Base-by-base conservation (phyloP, 1,140 invertebrate genomes). In the Sinella curviseta region DNA sequence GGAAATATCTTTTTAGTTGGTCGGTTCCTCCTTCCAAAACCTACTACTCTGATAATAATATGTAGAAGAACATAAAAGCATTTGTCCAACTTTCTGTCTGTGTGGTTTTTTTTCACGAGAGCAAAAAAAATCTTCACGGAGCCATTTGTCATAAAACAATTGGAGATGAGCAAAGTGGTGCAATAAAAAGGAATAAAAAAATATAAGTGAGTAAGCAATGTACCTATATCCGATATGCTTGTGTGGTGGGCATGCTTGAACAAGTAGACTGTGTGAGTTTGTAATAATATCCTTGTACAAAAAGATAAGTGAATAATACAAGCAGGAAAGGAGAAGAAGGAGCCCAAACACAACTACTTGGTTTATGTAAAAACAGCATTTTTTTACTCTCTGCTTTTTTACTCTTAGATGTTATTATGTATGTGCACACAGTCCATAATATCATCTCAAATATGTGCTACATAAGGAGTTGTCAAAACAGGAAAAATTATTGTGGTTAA, bases 101-200 rank as follows among this genome's bases (percentile, higher is more conserved):
- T 65, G 8, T 48, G 8, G 20, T 65, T n/a, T 12, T 26, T n/a
- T 26, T 12, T n/a, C 57, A 65, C 16, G 24, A 17, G 57, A 65
- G 57, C 4, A 65, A 65, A 65, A 65, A 26, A n/a, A 65, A 65
- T 70, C 26, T 31, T 70, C 65, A 12, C 31, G 26, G 65, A 70
- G 65, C 65, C 65, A 70, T 70, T 70, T 70, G 65, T 70, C 65
- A 70, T 70, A 70, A 70, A 70, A 70, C 65, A 70, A 70, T 70
- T 33, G 28, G 8, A 30, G 65, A 70, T 33, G 65, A 60, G 57
- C 57, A 60, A 60, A 60, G 57, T 60, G 57, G 57, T 60, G 57
- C 57, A 60, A 60, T 60, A 60, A 60, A 60, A 60, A 60, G 57
- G 12, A 60, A 26, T 12, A 26, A 12, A 60, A 60, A 48, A 48